Evolutionary conservation across 1,140 invertebrate genomes (phyloP).

Genomic region (Dufourea novaeangliae): DNA sequence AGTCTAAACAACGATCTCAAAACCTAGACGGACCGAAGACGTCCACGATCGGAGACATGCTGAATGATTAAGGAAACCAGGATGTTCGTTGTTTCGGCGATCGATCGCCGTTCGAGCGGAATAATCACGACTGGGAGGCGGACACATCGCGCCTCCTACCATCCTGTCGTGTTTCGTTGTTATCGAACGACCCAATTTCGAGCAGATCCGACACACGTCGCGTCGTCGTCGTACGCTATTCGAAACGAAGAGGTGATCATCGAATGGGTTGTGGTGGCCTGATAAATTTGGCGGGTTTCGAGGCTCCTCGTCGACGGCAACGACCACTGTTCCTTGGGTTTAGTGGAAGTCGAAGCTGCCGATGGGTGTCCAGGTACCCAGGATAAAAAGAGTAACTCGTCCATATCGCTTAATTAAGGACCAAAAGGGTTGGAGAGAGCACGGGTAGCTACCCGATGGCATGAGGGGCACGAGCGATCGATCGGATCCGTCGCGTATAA

Average conservation of each 20-base stretch:
- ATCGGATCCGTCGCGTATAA: slow-evolving; percentile 69
- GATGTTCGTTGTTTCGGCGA: slow-evolving; percentile 29
- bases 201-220: slow-evolving; percentile 6
- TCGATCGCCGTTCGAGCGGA: slow-evolving; percentile 31
- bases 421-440: slow-evolving; percentile 52
- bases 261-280: too few species aligned
- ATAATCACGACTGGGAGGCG: neutral
- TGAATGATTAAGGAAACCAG: neutral
- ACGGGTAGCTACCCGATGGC: slow-evolving; percentile 2
- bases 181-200: slow-evolving; percentile 26
- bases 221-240: too few species aligned
- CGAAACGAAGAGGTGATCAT: too few species aligned
- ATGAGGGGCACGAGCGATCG: slow-evolving; percentile 71
- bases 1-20: too few species aligned
- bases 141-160: slow-evolving; percentile 2
- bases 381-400: slow-evolving; percentile 58
- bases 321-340: slow-evolving; percentile 25
- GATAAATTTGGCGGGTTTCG: neutral
- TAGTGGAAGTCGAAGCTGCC: too few species aligned
- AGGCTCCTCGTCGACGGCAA: neutral
- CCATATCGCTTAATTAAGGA: slow-evolving; percentile 77
- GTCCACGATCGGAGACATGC: neutral
- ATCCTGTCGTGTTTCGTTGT: slow-evolving; percentile 2
- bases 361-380: neutral
- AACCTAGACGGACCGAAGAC: neutral